Conservation (phyloP, 2,888 invertebrate genomes). For the Temnothorax rugatulus region DNA sequence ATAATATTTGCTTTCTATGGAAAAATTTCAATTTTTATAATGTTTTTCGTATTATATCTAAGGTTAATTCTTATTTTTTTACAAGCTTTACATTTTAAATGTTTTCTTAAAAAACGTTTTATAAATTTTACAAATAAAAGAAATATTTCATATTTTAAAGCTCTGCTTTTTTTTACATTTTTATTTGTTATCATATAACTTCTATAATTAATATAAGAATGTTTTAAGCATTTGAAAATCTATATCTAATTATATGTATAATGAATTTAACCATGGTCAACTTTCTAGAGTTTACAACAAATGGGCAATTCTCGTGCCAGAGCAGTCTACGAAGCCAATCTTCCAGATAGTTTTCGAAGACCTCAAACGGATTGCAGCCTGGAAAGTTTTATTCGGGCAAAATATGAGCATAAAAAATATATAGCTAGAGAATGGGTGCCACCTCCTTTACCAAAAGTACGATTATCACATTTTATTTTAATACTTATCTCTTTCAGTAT, state of each 20-base stretch:
- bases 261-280: neutral
- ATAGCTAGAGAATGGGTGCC: slow-evolving; percentile 99
- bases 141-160: neutral
- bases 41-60: neutral
- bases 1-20: neutral
- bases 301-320: slow-evolving; percentile 99
- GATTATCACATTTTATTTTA: slow-evolving; percentile 23
- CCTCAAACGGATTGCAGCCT: slow-evolving; percentile 97
- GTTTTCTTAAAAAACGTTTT: neutral
- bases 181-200: slow-evolving; percentile 3
- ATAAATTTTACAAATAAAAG: neutral
- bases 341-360: slow-evolving; percentile 97
- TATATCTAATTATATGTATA: neutral
- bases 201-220: neutral
- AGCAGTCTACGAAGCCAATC: slow-evolving; percentile 98
- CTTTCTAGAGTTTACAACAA: slow-evolving; percentile 92
- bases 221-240: neutral
- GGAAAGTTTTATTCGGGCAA: slow-evolving; percentile 98
- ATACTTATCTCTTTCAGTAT: neutral
- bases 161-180: neutral
- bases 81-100: neutral
- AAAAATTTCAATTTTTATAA: neutral
- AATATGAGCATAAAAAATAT: slow-evolving; percentile 99
- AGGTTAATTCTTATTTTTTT: neutral
- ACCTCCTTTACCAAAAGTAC: slow-evolving; percentile 93